Evolutionary conservation across 2,797 vertebrate species (phyloP), one percentile per base, ranked within the genome.

Genomic region (Xenops minutus): DNA sequence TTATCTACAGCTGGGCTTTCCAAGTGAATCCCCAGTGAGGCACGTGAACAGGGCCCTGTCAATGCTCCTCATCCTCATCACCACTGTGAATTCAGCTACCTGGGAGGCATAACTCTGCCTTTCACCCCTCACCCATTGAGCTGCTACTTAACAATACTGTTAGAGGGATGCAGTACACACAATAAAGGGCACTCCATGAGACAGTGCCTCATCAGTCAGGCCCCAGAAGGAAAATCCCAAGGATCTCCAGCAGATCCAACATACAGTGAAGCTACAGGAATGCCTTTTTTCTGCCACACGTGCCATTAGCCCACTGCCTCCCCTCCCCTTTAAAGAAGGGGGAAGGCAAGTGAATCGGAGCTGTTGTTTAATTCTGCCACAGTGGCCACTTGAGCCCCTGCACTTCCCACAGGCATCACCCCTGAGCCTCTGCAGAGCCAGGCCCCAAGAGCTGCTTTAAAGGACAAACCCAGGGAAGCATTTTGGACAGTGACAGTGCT

Each of bases 351-450:
- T 89, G 85, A 91, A 92, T 93, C 56, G 67, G 29, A 67, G 34
- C 69, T 80, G 56, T 59, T 75, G 56, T 84, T 93, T 79, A 89
- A 85, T 82, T 89, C 87, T 71, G 75, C 86, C 84, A 73, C 51
- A 71, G 95, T 68, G 89, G 87, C 95, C 80, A 73, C 82, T 87
- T 51, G 37, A 92, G 69, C 71, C 90, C 72, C 85, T 67, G 90
- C 92, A 73, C 88, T 85, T 96, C 82, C 91, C 61, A 49, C 12
- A 52, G 74, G 52, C 61, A 24, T 84, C 95, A 88, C 27, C 21
- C 10, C 87, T 68, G 61, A 92, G 82, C 72, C 68, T 85, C 95
- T 37, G 59, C 1, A 21, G 89, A 94, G 59, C 72, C 67, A 74
- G 51, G 61, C 88, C 87, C 63, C 89, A 62, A 52, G 74, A 94